phyloP scores from a whole-genome alignment of 2,888 invertebrate species.

The Seladonia tumulorum region DNA sequence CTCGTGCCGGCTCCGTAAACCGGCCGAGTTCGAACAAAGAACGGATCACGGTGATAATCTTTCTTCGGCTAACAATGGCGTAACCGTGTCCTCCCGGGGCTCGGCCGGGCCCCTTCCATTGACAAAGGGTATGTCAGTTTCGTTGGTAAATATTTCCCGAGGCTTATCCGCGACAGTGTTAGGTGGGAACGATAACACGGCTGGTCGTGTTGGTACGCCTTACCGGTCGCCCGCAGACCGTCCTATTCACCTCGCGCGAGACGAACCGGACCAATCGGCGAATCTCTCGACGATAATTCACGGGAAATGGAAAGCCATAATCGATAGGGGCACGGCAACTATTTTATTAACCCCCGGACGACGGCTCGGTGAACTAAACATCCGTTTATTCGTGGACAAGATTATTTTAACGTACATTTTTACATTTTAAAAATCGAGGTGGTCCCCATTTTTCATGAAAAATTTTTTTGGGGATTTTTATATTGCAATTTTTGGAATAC shows the following conservation, averaged over 20 bases:
- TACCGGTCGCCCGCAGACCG: background rate
- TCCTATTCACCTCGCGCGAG: no score
- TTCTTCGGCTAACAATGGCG: constrained; percentile 31
- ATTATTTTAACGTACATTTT: no score
- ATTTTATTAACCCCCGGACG: no score
- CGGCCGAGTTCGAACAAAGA: constrained; percentile 37
- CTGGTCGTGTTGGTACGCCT: background rate
- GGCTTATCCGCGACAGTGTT: constrained; percentile 37
- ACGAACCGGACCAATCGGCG: no score
- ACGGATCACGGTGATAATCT: constrained; percentile 41
- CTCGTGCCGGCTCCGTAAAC: constrained; percentile 27
- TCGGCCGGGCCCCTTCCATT: background rate
- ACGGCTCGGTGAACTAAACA: no score
- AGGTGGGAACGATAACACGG: constrained; percentile 29
- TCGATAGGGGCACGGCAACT: no score
- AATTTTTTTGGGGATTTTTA: background rate
- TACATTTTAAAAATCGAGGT: background rate
- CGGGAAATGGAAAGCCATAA: no score
- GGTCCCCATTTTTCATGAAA: background rate
- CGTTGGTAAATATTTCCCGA: constrained; percentile 47
- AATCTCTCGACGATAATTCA: no score
- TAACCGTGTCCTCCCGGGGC: constrained; percentile 18
- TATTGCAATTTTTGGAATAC: background rate
- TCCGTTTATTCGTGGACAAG: no score
- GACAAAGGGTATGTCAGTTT: constrained; percentile 41